A percentile compares a stretch with the other conserved stretches of the same genome.
phyloP scores from a whole-genome alignment of 2,888 invertebrate species.

The Leucophenga montana region DNA sequence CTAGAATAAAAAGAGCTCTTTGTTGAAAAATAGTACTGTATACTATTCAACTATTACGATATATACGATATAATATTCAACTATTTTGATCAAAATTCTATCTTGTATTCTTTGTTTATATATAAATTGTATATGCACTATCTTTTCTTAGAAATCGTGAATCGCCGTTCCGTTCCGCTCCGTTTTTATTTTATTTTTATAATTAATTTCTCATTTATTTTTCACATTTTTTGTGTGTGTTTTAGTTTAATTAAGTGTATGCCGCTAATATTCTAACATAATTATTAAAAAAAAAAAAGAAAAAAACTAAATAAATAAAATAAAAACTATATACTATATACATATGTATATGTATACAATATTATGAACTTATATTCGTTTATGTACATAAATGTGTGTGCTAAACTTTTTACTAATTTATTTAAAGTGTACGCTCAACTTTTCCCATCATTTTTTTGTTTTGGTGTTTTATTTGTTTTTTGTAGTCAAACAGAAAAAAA shows the following conservation, averaged over 20 bases:
- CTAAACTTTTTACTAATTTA: slow-evolving; percentile 48
- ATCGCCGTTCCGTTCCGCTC: slow-evolving; percentile 20
- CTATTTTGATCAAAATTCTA: no score
- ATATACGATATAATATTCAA: no score
- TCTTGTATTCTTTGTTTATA: no score
- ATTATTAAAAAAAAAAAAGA: slow-evolving; percentile 20
- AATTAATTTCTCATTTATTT: slow-evolving; percentile 7
- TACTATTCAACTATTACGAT: no score
- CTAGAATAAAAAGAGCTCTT: no score
- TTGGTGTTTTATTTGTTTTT: slow-evolving; percentile 28
- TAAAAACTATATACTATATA: slow-evolving; percentile 28
- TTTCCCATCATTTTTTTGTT: slow-evolving; percentile 28
- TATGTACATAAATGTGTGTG: slow-evolving; percentile 43
- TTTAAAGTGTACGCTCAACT: slow-evolving; percentile 47
- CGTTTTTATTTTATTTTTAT: slow-evolving; percentile 20
- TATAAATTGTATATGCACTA: no score
- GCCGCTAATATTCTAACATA: slow-evolving; percentile 62
- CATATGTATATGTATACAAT: slow-evolving; percentile 39
- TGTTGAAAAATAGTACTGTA: no score
- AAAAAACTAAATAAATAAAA: neutral
- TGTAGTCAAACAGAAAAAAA: slow-evolving; percentile 26
- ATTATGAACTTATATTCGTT: slow-evolving; percentile 39
- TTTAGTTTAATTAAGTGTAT: slow-evolving; percentile 52
- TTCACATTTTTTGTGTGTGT: slow-evolving; percentile 23
- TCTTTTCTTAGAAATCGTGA: no score